These are phyloP conservation scores for Notocelia uddmanniana DNA, from an alignment of 2,888 invertebrate species.

Conservation along the genomic window DNA sequence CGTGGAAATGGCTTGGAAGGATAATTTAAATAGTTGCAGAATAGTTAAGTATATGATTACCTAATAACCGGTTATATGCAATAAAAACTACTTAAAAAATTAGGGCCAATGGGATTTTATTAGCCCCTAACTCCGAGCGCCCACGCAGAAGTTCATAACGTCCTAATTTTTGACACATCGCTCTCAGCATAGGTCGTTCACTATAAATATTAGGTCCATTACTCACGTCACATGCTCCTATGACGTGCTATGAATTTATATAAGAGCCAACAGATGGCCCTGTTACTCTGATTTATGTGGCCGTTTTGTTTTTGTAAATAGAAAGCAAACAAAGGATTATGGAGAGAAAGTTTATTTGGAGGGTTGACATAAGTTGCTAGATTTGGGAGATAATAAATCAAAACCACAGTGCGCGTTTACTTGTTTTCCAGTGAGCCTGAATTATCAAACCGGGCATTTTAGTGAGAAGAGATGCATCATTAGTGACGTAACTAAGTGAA, in stretches of 20 bases:
- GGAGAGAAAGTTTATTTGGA: constrained; percentile 40
- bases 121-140: background rate
- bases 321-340: constrained; percentile 43
- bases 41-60: no score
- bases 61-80: no score
- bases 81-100: background rate
- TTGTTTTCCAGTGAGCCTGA: background rate
- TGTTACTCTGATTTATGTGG: constrained; percentile 43
- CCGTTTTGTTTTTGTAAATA: constrained; percentile 46
- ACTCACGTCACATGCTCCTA: constrained; percentile 46
- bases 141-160: background rate
- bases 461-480: background rate
- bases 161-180: constrained; percentile 43
- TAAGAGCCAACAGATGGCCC: constrained; percentile 46
- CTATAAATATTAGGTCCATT: constrained; percentile 47
- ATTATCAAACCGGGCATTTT: background rate
- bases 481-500: background rate
- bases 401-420: background rate
- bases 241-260: constrained; percentile 46
- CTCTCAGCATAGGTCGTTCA: constrained; percentile 37
- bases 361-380: constrained; percentile 36
- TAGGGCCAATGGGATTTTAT: no score
- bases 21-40: no score
- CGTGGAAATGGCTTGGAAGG: no score
- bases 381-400: constrained; percentile 39